Percentiles rank a stretch among this genome's conserved stretches.
Conservation (phyloP, 30 jellyfish, hydroid and myxozoan species). For the Aurelia sp. region DNA sequence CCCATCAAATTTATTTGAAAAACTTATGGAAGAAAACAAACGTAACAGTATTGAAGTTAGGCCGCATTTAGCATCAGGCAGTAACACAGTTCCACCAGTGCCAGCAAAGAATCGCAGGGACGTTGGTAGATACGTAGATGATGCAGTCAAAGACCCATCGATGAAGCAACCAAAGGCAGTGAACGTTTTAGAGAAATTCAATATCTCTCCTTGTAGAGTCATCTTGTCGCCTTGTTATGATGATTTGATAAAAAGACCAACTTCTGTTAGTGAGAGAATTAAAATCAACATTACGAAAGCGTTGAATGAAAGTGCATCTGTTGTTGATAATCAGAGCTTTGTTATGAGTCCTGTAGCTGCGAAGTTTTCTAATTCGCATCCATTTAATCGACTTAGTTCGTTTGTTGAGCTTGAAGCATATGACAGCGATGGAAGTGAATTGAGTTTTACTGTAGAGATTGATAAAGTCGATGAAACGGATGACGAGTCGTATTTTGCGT, state of each 20-base stretch:
- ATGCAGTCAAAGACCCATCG: too few relatives aligned
- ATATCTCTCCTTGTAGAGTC: constrained; percentile 17
- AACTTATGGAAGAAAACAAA: too few relatives aligned
- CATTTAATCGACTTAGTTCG: not conserved
- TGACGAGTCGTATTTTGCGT: not conserved
- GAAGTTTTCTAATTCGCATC: not conserved
- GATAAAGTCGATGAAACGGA: constrained; percentile 26
- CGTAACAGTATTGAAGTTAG: too few relatives aligned
- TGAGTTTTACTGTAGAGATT: constrained; percentile 13
- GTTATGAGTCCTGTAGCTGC: not conserved
- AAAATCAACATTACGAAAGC: not conserved
- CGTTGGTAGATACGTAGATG: too few relatives aligned
- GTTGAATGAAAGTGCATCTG: not conserved
- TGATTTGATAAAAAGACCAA: not conserved
- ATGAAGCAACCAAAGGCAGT: not conserved
- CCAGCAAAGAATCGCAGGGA: too few relatives aligned
- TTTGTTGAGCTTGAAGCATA: not conserved
- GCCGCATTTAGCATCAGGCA: too few relatives aligned
- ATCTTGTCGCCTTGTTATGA: constrained; percentile 1
- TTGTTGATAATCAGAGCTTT: not conserved
- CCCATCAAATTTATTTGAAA: too few relatives aligned
- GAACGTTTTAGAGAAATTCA: not conserved
- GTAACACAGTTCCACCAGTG: too few relatives aligned
- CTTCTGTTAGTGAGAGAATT: not conserved
- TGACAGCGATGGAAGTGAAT: constrained; percentile 13